Base-by-base conservation (phyloP, 2,888 invertebrate species). In the Melinaea menophilus region DNA sequence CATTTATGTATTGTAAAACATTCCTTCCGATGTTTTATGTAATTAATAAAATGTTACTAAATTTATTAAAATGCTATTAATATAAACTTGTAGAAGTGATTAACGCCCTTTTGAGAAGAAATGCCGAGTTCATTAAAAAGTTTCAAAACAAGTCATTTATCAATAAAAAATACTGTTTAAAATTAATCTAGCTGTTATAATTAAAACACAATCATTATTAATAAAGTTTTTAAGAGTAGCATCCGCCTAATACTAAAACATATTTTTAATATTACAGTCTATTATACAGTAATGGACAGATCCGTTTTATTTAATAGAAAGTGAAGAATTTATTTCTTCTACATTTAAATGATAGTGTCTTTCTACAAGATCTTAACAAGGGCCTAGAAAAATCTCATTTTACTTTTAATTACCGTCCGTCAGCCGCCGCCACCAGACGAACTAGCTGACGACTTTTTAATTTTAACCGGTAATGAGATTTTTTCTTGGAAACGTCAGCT, bases 391-490 rank as follows among this genome's bases (percentile, higher is more conserved):
- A 76, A 69, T 72, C 70, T 31, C 75, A 66, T 72, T 72, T 74
- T 72, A 73, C 69, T 72, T 84, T 82, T 86, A 87, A 87, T 86
- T 85, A 82, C 81, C 72, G 68, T 69, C 75, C 74, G 79, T 74
- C 75, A 71, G 70, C 71, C 75, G 78, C 74, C 77, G 72, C 71
- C 63, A 64, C 62, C 76, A 73, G 75, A 70, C 73, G 68, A 71
- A 75, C 75, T 75, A 76, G 74, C 76, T 74, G 74, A 68, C 51
- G 69, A 66, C 71, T 71, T 77, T 83, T 83, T 84, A 80, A 86
- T 84, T 84, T 80, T 77, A 78, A 75, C 69, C 79, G 74, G 76
- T 85, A 84, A 86, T 85, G 84, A 85, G 80, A 84, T 82, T 82
- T 82, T 81, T 71, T 69, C 73, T 69, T 68, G 60, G 56, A 66